Base-by-base conservation (phyloP, 2,797 vertebrate species). In the Fistularia commersonii region DNA sequence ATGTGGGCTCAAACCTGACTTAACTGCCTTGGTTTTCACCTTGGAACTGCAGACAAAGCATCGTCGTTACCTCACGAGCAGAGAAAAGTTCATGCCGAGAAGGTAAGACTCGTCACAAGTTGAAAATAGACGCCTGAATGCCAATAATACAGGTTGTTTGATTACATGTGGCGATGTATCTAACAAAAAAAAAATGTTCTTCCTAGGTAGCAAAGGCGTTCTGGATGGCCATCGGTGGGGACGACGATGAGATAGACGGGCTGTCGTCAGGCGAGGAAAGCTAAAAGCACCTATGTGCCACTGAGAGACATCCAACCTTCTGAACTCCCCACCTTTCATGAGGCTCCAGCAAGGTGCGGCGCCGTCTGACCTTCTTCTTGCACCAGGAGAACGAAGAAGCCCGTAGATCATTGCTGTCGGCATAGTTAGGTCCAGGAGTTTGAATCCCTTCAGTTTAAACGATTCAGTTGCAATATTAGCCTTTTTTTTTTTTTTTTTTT, bases 191-290 rank as follows among this genome's bases (percentile, higher is more conserved):
- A 3, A 32, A 54, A 49, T 67, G 3, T 67, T 3, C 32, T 80
- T 64, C 63, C 8, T 64, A 99, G 97, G 97, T 99, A 62, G 94
- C 97, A 70, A 99, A 98, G 87, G 97, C 97, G 0, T 99, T 99
- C 88, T 99, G 97, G 97, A 98, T 93, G 93, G 97, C 97, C 0
- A 98, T 99, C 7, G 95, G 97, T 44, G 97, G 97, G 14, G 96
- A 99, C 81, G 88, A 93, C 62, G 97, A 98, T 57, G 97, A 99
- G 81, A 95, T 99, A 7, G 96, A 95, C 39, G 94, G 95, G 1
- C 86, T 96, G 63, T 99, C 97, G 49, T 98, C 97, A 0, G 97
- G 95, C 1, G 97, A 99, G 55, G 97, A 99, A 36, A 94, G 91
- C 80, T 97, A 80, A 92, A 65, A 54, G 39, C 11, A 36, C 6